A percentile compares a stretch with the other conserved stretches of the same genome.
phyloP scores from a whole-genome alignment of 2,797 vertebrate species.

The Coracias cyanogaster region DNA sequence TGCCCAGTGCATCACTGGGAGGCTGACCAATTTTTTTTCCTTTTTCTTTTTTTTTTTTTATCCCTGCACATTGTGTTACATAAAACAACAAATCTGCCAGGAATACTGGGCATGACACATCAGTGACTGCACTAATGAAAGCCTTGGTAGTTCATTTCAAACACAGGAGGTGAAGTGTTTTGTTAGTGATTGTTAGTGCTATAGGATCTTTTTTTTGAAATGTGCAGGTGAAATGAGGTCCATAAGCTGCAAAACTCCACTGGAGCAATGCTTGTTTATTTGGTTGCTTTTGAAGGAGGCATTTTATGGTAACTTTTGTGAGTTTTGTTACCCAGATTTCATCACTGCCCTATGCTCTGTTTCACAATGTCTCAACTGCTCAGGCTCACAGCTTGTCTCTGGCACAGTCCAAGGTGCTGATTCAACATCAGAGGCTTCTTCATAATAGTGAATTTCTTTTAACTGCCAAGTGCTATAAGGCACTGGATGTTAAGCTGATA shows the following conservation, averaged over 20 bases:
- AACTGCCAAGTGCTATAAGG: conserved; percentile 37
- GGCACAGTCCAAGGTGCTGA: conserved; percentile 34
- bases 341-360: background rate
- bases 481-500: conserved; percentile 18
- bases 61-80: background rate
- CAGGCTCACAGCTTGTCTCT: conserved; percentile 24
- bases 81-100: conserved; percentile 54
- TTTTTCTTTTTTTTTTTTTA: background rate
- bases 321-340: background rate
- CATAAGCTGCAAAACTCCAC: background rate
- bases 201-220: background rate
- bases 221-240: background rate
- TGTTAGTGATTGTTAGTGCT: background rate
- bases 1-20: conserved; percentile 45
- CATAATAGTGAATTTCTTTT: background rate
- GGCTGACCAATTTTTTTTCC: background rate
- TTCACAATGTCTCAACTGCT: background rate
- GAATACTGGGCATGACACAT: conserved; percentile 46
- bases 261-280: background rate
- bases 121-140: conserved; percentile 54
- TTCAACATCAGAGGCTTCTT: conserved; percentile 24
- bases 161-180: conserved; percentile 52
- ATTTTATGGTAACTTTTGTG: background rate
- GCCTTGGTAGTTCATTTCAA: background rate
- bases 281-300: background rate